Base-by-base conservation (phyloP, 2,113 vertebrate species). In the Rhea pennata region DNA sequence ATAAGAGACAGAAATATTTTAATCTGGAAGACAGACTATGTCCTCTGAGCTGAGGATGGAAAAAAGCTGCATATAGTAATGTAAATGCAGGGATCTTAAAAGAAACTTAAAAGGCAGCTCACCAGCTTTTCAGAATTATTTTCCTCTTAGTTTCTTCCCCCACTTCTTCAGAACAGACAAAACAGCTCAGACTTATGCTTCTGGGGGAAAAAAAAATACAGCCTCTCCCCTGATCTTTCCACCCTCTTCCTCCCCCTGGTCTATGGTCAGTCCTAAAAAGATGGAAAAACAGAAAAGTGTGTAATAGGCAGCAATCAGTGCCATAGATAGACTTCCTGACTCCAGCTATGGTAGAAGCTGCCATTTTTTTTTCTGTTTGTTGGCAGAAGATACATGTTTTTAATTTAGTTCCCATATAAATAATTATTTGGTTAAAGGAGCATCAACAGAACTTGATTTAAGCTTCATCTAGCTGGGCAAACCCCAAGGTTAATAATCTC, bases 1-100 rank as follows among this genome's bases (percentile, higher is more conserved):
- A 74, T 77, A 88, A 93, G 93, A 90, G 24, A 24, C 66, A 65
- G 59, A 80, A 85, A n/a, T 84, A n/a, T 71, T 90, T 84, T 33
- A 70, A 23, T 71, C 24, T 53, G 61, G 72, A 87, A 84, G 70
- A 59, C 46, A 78, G 39, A 89, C 20, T 62, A 74, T 56, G 23
- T 53, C 33, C 42, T 87, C 58, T 75, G 64, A 93, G 12, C 74
- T 87, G 40, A 79, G 50, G 6, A 33, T 51, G 15, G 42, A 64
- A 20, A 66, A 83, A 15, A 88, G 15, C 53, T 59, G 11, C n/a
- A 24, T 84, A 36, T 8, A 81, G 15, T 31, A 87, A 58, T 33
- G 21, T 70, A 53, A 91, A 85, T 48, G 64, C 12, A 54, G 42
- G 17, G 24, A 88, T 67, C 59, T 40, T 61, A 15, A 94, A 90